Base-by-base conservation (phyloP, 2,888 invertebrate genomes). In the Drosophila sordidapex region DNA sequence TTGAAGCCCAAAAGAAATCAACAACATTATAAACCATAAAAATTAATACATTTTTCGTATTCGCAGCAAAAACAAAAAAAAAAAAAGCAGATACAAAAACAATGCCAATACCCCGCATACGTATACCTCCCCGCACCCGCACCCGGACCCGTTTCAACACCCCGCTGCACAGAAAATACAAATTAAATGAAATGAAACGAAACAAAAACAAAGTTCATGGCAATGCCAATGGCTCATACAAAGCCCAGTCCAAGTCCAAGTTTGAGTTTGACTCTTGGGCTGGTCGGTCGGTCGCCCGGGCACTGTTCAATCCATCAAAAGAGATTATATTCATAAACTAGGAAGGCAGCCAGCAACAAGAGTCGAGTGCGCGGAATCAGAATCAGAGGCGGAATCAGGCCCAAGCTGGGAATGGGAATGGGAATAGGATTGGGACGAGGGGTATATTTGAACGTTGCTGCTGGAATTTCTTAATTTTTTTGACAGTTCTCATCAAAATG, bases 401-500 rank as follows among this genome's bases (percentile, higher is more conserved):
- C 52, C 21, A 11, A n/a, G 21, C 43, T 27, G 51, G 59, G 31
- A 21, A 49, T 62, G 59, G 29, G 48, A 36, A 13, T 56, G 56
- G 5, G 36, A 46, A 33, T 52, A 51, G 53, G 46, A 58, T 57
- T 64, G 62, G n/a, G 38, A 33, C 36, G 36, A 10, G 54, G 66
- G 35, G 21, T 43, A 38, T 15, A 15, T 46, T 46, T 4, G 31
- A 31, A 25, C 51, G 48, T 33, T 67, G 81, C 70, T 74, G 82
- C 69, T 89, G 77, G 71, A 89, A 89, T 90, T 87, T 82, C 76
- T 76, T 75, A 82, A 84, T 82, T 79, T 80, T 89, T 79, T 82
- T 87, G 87, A 89, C 90, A 87, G 78, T 85, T 90, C 83, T 61
- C 90, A 87, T 87, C 83, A 89, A 78, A 87, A 89, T 85, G 90